phyloP scores from a whole-genome alignment of 2,113 vertebrate species.

The Pollimyrus isidori region DNA sequence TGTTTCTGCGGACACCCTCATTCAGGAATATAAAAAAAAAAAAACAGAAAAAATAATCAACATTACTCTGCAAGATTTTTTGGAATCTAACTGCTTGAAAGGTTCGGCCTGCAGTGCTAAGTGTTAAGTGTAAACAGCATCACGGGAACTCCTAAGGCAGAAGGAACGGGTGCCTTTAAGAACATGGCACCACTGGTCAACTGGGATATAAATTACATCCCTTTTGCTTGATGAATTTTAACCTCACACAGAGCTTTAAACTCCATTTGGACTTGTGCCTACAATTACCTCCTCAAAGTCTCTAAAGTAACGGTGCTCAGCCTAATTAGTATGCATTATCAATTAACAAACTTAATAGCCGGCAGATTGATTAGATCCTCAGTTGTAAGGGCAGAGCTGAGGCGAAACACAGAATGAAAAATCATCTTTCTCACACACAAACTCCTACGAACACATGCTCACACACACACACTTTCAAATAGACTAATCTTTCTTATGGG shows the following conservation, averaged over 20 bases:
- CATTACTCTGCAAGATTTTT: neutral
- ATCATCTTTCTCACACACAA: slow-evolving; percentile 69
- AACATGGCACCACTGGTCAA: slow-evolving; percentile 36
- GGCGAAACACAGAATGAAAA: slow-evolving; percentile 93
- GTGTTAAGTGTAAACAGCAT: neutral
- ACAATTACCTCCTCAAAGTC: slow-evolving; percentile 99
- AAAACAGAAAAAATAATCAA: neutral
- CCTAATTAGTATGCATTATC: slow-evolving; percentile 99
- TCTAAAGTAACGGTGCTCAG: slow-evolving; percentile 94
- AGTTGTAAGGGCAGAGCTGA: slow-evolving; percentile 88
- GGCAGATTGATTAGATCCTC: slow-evolving; percentile 99
- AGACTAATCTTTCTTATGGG: neutral
- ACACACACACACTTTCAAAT: slow-evolving; percentile 21
- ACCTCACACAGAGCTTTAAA: slow-evolving; percentile 98
- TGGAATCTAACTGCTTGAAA: neutral
- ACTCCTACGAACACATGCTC: slow-evolving; percentile 58
- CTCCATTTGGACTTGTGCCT: slow-evolving; percentile 98
- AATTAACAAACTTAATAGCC: slow-evolving; percentile 99
- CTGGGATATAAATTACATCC: slow-evolving; percentile 79
- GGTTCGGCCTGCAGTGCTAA: neutral
- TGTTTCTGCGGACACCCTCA: too few species aligned
- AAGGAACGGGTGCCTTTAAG: neutral
- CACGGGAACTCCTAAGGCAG: neutral
- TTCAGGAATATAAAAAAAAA: neutral
- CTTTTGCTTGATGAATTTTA: slow-evolving; percentile 94